phyloP scores from a whole-genome alignment of 2,113 vertebrate genomes.

The Scalopus aquaticus region DNA sequence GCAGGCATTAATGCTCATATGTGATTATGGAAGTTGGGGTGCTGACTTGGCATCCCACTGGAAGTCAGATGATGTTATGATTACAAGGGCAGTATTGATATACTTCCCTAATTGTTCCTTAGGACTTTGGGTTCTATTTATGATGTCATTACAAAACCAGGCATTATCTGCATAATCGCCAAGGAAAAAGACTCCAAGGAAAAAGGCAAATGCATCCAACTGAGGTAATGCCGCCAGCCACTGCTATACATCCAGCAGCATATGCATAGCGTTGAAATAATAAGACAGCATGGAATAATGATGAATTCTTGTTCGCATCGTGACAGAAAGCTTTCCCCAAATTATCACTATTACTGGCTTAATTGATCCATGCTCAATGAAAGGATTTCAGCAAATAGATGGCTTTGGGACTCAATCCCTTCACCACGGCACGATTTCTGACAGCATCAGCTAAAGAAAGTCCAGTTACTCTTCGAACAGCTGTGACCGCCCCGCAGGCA shows the following conservation, averaged over 20 bases:
- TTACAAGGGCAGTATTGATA: constrained; percentile 57
- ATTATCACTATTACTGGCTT: constrained; percentile 59
- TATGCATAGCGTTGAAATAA: constrained; percentile 49
- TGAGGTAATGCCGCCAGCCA: constrained; percentile 12
- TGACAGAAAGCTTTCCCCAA: constrained; percentile 64
- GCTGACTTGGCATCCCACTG: neutral
- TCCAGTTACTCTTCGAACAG: neutral
- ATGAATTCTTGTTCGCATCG: constrained; percentile 48
- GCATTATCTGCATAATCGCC: constrained; percentile 51
- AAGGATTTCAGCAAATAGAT: constrained; percentile 68
- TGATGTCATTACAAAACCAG: constrained; percentile 63
- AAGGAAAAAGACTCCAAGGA: constrained; percentile 51
- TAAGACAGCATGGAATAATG: constrained; percentile 60
- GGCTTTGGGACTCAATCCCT: constrained; percentile 54
- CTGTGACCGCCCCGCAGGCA: neutral
- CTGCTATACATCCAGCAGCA: constrained; percentile 12
- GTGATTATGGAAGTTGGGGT: constrained; percentile 13
- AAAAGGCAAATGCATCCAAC: constrained; percentile 37
- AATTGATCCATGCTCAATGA: constrained; percentile 75
- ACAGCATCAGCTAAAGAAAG: constrained; percentile 31
- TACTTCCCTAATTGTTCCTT: constrained; percentile 69
- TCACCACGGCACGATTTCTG: constrained; percentile 38
- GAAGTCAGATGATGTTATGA: constrained; percentile 58
- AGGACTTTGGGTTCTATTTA: constrained; percentile 65
- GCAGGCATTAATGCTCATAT: neutral